Evolutionary conservation across 35 echinoderm and acorn worm genomes (phyloP), one percentile per base, ranked within the genome.

Genomic region (Amphiura filiformis): DNA sequence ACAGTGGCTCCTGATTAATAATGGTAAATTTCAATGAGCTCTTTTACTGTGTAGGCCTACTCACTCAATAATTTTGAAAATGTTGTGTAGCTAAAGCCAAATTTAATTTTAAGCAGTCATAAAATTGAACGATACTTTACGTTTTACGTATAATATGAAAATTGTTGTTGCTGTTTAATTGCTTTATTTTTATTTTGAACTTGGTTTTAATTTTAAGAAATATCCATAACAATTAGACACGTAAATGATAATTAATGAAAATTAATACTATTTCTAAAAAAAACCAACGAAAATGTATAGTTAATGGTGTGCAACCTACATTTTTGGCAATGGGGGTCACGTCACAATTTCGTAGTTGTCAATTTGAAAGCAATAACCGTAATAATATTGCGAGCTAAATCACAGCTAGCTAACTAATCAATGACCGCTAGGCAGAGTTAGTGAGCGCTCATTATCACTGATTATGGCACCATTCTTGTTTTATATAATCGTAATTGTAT

Each of bases 401-500:
- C 61, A n/a, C n/a, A 70, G 61, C 26, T 30, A n/a, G n/a, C n/a
- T n/a, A n/a, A n/a, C 17, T 70, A 70, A 70, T 70, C 61, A 70
- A 23, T 70, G 61, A 26, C 61, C 61, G 61, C 61, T 70, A n/a
- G 61, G 61, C 61, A 70, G 61, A 11, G 61, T 70, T 70, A 70
- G 61, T 70, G 7, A 70, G 61, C 61, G 61, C 61, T 70, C 61
- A 70, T 70, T 70, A 70, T 26, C 61, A 70, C 15, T 30, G 61
- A 70, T 70, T 70, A 30, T 70, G 61, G 61, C 61, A 70, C 61
- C 15, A 70, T 70, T 70, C 61, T 70, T 70, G 61, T 70, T 70
- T 70, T 70, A 70, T 70, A 70, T 70, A 70, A 70, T 70, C 61
- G 61, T 70, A 70, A 70, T 70, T 70, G 61, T 70, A 70, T 70